phyloP scores from a whole-genome alignment of 2,888 invertebrate species.

The Troglohyphantes excavatus region DNA sequence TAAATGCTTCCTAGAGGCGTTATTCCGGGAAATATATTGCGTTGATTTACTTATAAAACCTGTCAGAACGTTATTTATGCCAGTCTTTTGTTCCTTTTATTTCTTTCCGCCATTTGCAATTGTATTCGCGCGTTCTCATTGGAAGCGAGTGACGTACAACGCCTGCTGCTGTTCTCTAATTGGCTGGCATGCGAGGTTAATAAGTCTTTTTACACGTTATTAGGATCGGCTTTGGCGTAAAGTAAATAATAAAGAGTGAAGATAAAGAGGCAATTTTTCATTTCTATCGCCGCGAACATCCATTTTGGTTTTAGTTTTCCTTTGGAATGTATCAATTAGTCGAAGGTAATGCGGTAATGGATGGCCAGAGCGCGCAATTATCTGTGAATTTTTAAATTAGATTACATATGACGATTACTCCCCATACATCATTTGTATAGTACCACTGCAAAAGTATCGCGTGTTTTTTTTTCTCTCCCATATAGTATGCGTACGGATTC shows the following conservation, averaged over 20 bases:
- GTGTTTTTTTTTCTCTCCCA: too few relatives aligned
- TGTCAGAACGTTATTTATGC: conserved; percentile 46
- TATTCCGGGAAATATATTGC: conserved; percentile 48
- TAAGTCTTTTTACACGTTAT: conserved; percentile 27
- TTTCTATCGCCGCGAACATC: neutral
- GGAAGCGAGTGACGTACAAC: conserved; percentile 27
- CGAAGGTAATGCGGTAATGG: neutral
- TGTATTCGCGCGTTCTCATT: conserved; percentile 17
- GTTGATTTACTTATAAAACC: conserved; percentile 68
- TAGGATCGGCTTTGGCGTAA: neutral
- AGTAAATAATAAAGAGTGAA: neutral
- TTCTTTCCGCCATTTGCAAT: conserved; percentile 27
- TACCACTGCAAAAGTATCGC: neutral
- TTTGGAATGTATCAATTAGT: conserved; percentile 3
- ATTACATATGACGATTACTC: neutral
- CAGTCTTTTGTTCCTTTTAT: conserved; percentile 10
- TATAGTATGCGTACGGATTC: too few relatives aligned
- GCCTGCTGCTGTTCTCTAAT: conserved; percentile 43
- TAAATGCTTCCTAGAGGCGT: conserved; percentile 40
- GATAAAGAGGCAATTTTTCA: neutral
- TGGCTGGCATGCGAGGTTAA: conserved; percentile 33
- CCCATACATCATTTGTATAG: neutral
- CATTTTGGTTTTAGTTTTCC: neutral
- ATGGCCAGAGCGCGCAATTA: neutral
- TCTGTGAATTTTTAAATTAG: neutral